phyloP scores from a whole-genome alignment of 2,797 vertebrate species.

The Neosilurus mollespiculum region DNA sequence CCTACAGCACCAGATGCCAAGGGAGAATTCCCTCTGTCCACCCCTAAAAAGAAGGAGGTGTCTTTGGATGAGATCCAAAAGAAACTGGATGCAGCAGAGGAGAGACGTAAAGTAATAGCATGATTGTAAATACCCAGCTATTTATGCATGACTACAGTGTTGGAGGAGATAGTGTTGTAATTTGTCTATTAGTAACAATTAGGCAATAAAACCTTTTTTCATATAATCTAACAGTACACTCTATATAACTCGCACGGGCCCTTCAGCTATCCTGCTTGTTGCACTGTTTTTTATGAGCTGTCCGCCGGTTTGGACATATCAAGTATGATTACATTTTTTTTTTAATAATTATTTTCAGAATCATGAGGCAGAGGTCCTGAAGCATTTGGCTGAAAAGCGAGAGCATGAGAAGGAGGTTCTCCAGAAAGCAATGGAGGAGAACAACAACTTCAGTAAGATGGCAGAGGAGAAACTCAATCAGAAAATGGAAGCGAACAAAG shows the following conservation, averaged over 20 bases:
- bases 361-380: constrained; percentile 86
- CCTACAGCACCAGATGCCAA: constrained; percentile 83
- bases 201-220: not conserved
- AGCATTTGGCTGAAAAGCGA: constrained; percentile 88
- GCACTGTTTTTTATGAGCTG: too few relatives aligned
- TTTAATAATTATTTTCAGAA: constrained; percentile 67
- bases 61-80: constrained; percentile 93
- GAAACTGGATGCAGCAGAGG: constrained; percentile 92
- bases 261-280: not conserved
- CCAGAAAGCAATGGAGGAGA: constrained; percentile 89
- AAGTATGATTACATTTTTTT: not conserved
- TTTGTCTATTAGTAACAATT: not conserved
- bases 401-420: constrained; percentile 93
- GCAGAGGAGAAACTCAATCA: constrained; percentile 89
- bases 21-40: constrained; percentile 83
- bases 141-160: not conserved
- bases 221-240: not conserved
- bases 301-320: not conserved
- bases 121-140: constrained; percentile 1
- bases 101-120: constrained; percentile 86
- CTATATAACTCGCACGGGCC: not conserved
- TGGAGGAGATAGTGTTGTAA: not conserved
- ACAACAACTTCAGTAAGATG: constrained; percentile 91
- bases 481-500: constrained; percentile 95
- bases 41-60: constrained; percentile 88